Percentiles rank a stretch among this genome's conserved stretches.
Conservation (phyloP, 1,140 invertebrate species). For the Drosophila kepulauana region DNA sequence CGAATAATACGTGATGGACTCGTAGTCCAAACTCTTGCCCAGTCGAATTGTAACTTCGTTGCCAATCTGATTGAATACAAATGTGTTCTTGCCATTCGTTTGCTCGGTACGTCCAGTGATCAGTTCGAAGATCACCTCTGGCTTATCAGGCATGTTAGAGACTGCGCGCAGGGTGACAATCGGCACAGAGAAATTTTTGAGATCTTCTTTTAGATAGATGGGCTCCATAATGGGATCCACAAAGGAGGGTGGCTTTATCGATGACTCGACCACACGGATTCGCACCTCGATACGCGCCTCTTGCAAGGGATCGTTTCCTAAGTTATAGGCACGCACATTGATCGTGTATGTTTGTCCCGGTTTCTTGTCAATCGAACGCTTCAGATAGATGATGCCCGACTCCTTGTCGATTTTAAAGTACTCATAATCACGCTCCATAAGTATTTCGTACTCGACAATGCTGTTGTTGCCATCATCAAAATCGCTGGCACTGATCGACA, state of each 20-base stretch:
- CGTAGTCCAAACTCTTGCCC: slow-evolving; percentile 91
- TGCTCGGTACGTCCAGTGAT: slow-evolving; percentile 92
- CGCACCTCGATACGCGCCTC: slow-evolving; percentile 90
- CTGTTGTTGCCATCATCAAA: slow-evolving; percentile 95
- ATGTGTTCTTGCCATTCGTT: slow-evolving; percentile 92
- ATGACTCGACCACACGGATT: slow-evolving; percentile 93
- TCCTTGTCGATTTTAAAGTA: slow-evolving; percentile 92
- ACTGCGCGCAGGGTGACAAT: slow-evolving; percentile 90
- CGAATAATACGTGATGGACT: slow-evolving; percentile 92
- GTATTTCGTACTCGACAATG: slow-evolving; percentile 89
- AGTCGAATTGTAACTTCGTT: slow-evolving; percentile 91
- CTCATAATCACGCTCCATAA: slow-evolving; percentile 87
- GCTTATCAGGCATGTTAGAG: slow-evolving; percentile 91
- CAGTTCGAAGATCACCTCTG: slow-evolving; percentile 91
- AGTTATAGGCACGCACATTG: slow-evolving; percentile 91
- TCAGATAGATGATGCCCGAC: slow-evolving; percentile 92
- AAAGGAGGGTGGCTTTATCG: slow-evolving; percentile 94
- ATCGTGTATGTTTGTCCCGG: slow-evolving; percentile 90
- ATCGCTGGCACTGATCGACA: slow-evolving; percentile 95
- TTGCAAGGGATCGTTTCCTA: slow-evolving; percentile 87
- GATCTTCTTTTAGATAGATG: slow-evolving; percentile 90
- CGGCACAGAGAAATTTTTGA: slow-evolving; percentile 88
- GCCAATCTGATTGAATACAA: slow-evolving; percentile 89
- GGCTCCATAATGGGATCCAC: slow-evolving; percentile 86
- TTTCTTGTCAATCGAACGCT: slow-evolving; percentile 87